Conservation (phyloP, 2,888 invertebrate genomes). For the Salticus scenicus region DNA sequence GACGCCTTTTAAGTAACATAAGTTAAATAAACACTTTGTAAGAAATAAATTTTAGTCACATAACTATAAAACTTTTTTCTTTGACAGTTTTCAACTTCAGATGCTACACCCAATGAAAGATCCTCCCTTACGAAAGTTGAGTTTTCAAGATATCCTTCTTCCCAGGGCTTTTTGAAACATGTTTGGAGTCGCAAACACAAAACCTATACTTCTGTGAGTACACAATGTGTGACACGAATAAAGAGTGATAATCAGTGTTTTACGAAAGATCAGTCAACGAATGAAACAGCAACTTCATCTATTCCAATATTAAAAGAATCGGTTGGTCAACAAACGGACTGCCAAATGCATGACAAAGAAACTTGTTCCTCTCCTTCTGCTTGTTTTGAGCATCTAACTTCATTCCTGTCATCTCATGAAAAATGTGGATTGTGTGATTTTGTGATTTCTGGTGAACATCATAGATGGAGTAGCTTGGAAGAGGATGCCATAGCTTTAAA, state of each 20-base stretch:
- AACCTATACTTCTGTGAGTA: slow-evolving; percentile 34
- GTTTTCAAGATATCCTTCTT: slow-evolving; percentile 14
- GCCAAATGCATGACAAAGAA: background rate
- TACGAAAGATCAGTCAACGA: background rate
- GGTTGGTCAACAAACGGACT: background rate
- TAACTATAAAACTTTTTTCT: no score
- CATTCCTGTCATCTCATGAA: slow-evolving; percentile 21
- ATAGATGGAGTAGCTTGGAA: slow-evolving; percentile 62
- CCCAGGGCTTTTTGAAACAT: slow-evolving; percentile 25
- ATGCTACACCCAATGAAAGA: background rate
- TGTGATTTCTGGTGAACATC: slow-evolving; percentile 47
- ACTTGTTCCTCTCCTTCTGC: background rate
- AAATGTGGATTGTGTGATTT: slow-evolving; percentile 67
- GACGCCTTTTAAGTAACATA: no score
- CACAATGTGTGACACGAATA: slow-evolving; percentile 15
- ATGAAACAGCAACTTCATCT: background rate
- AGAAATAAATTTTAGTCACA: no score
- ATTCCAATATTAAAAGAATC: background rate
- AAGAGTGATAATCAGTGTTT: slow-evolving; percentile 17
- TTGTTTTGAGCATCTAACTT: slow-evolving; percentile 29
- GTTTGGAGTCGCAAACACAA: slow-evolving; percentile 37
- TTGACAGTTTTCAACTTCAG: background rate
- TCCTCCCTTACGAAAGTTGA: background rate
- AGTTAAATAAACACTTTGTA: no score
- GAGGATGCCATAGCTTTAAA: slow-evolving; percentile 52